Conservation (phyloP, 2,113 vertebrate genomes). For the Corvus cornix region DNA sequence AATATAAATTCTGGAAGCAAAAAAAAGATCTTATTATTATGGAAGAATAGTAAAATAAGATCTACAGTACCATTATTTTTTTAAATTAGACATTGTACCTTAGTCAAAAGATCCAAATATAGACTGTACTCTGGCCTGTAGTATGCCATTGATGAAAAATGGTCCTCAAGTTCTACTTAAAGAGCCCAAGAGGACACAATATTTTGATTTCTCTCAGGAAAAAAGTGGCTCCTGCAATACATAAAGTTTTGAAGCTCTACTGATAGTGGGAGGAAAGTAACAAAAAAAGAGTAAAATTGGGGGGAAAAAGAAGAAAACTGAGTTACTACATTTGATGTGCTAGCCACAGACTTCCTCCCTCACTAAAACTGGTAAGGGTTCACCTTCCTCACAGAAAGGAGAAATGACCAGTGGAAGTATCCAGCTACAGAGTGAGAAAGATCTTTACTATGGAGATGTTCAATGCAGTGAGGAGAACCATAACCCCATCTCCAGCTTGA, state of each 20-base stretch:
- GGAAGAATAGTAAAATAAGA: slow-evolving; percentile 42
- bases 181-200: neutral
- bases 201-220: slow-evolving; percentile 7
- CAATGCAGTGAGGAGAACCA: neutral
- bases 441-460: neutral
- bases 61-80: slow-evolving; percentile 43
- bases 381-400: neutral
- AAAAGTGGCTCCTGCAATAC: neutral
- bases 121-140: slow-evolving; percentile 10
- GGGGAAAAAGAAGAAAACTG: neutral
- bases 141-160: neutral
- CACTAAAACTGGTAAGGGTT: neutral
- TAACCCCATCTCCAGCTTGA: neutral
- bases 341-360: neutral
- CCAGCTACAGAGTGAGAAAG: slow-evolving; percentile 10
- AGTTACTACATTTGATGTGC: neutral
- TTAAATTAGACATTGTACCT: slow-evolving; percentile 49
- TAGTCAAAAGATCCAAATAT: slow-evolving; percentile 63
- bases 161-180: neutral
- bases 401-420: slow-evolving; percentile 1
- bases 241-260: neutral
- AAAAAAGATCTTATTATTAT: slow-evolving; percentile 38
- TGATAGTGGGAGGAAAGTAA: neutral
- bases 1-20: slow-evolving; percentile 51
- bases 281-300: neutral